Evolutionary conservation across 1,140 invertebrate genomes (phyloP), one percentile per base, ranked within the genome.

Genomic region (Rhysida immarginata): DNA sequence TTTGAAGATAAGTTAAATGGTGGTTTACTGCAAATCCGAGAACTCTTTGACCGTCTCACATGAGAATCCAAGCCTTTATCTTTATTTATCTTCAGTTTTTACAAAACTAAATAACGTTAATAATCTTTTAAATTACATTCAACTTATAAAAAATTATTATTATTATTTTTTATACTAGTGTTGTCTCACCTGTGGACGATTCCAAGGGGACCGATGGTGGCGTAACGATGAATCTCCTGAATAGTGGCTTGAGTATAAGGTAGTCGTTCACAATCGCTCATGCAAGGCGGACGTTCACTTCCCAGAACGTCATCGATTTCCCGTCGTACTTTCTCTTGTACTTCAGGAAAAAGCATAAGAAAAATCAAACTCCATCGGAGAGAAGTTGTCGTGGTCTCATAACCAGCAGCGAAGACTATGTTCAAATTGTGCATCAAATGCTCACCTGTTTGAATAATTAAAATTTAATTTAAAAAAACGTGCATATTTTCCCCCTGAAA

Each of bases 341-440:
- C 77, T 49, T 90, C 81, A 0, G 88, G 89, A 68, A 96, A 78
- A 61, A 87, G 81, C 8, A 94, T 68, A 80, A 95, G 86, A 63
- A 88, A 83, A 0, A 96, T 76, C 26, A 94, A 77, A 43, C 87
- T 80, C 88, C 91, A 96, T 46, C 87, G 75, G 1, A 96, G 67
- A 0, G 89, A 87, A 1, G 84, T 92, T 59, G 93, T 92, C 24
- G 94, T 89, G 0, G 92, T 96, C 71, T 96, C 93, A 79, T 93
- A 89, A 8, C 91, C 91, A 57, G 87, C 90, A 1, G 85, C 83
- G 73, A 93, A 96, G 13, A 51, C 26, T n/a, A 51, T 13, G 21
- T 51, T 25, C 8, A 51, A 5, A 20, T 51, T 51, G 26, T 18
- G 21, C 16, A 46, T 5, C 5, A 46, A 20, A 46, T 46, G 44